Base-by-base conservation (phyloP, 2,888 invertebrate species). In the Latheticus oryzae region DNA sequence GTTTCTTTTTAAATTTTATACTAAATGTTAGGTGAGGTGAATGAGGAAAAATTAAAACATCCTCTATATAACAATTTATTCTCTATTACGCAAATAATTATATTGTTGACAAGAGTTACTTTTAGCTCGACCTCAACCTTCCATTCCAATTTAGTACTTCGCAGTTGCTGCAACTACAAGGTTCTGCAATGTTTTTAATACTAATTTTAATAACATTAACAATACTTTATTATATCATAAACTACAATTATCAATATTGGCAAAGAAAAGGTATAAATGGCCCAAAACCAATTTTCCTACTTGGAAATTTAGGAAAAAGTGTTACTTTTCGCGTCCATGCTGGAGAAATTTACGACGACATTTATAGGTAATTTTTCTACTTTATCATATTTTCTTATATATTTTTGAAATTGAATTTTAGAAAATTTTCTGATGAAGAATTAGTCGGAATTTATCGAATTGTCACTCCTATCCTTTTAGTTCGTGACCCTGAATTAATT, bases 381-480 rank as follows among this genome's bases (percentile, higher is more conserved):
- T 33, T 11, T 33, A 13, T 12, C 9, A 17, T 8, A 28, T 43
- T 19, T 32, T 45, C 19, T 16, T 15, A 4, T 12, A 37, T 19
- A 16, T 37, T 16, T 3, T 11, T 2, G 4, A 40, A 21, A 42
- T 33, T 19, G 43, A 28, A 26, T 37, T 40, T 15, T 43, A 78
- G 78, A 5, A 54, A 73, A 43, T 76, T 72, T 52, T 60, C 71
- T 12, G 66, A 71, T 8, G 64, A 66, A 13, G 68, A 73, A 3
- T 73, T 76, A 23, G 73, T 77, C 7, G 80, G 80, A 2, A 66
- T 73, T 9, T 79, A 72, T 61, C 73, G 73, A 61, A 52, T 71
- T 2, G 42, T 62, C 5, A 60, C 65, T 19, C 79, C 79, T 1
- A 55, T 61, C 2, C 35, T 79, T 2, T 24, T 79, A 5, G 58